Percentiles rank a stretch among this genome's conserved stretches.
Conservation (phyloP, 2,113 vertebrate genomes). For the Macrotis lagotis region DNA sequence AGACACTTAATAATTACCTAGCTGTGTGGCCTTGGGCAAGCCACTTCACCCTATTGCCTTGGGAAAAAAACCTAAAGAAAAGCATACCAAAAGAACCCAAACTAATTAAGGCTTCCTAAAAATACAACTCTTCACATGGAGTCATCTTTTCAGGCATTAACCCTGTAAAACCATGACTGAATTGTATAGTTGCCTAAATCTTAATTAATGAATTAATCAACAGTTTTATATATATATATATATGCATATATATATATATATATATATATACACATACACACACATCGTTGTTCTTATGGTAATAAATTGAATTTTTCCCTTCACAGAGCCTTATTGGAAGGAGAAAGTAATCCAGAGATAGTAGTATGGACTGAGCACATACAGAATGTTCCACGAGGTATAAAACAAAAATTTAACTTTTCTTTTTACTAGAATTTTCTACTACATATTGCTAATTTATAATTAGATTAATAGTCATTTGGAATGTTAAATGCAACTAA, state of each 20-base stretch:
- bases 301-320: slow-evolving; percentile 48
- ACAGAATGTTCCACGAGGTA: slow-evolving; percentile 86
- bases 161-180: not conserved
- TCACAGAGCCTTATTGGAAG: slow-evolving; percentile 92
- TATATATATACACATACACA: too few relatives aligned
- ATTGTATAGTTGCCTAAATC: not conserved
- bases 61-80: too few relatives aligned
- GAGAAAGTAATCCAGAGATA: slow-evolving; percentile 86
- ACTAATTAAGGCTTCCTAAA: not conserved
- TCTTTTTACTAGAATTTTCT: not conserved
- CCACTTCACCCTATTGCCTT: too few relatives aligned
- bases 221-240: too few relatives aligned
- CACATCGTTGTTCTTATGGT: not conserved
- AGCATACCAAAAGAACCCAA: not conserved
- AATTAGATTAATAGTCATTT: not conserved
- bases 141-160: not conserved
- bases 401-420: slow-evolving; percentile 15
- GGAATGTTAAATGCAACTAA: not conserved
- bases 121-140: too few relatives aligned
- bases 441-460: not conserved
- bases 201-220: rapidly evolving
- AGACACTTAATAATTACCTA: too few relatives aligned
- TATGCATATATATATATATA: too few relatives aligned
- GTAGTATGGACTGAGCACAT: slow-evolving; percentile 81
- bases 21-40: too few relatives aligned